phyloP scores from a whole-genome alignment of 1,140 invertebrate genomes.

The Drosophila pectinifera region DNA sequence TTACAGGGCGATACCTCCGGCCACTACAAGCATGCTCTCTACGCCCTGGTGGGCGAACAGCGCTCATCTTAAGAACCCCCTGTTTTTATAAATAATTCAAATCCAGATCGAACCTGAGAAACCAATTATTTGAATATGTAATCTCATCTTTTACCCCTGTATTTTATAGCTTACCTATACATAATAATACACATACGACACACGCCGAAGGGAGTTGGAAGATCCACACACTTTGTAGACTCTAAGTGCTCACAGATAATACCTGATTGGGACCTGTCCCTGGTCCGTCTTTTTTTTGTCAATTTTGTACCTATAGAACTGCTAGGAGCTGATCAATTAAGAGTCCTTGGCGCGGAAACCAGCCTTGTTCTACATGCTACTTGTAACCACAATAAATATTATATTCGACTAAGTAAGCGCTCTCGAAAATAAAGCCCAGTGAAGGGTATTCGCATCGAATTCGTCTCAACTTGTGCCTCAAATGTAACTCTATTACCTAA shows the following conservation, averaged over 20 bases:
- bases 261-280: slow-evolving; percentile 22
- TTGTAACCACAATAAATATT: background rate
- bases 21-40: slow-evolving; percentile 84
- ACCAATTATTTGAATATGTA: slow-evolving; percentile 40
- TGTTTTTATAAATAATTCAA: slow-evolving; percentile 5
- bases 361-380: too few relatives aligned
- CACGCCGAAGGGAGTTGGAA: slow-evolving; percentile 7
- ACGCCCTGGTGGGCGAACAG: slow-evolving; percentile 81
- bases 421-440: slow-evolving; percentile 1
- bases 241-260: slow-evolving; percentile 29
- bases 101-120: too few relatives aligned
- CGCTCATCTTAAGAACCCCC: slow-evolving; percentile 74
- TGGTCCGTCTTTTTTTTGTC: background rate
- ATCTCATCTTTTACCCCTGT: slow-evolving; percentile 24
- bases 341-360: too few relatives aligned
- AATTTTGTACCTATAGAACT: slow-evolving; percentile 7
- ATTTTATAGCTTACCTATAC: slow-evolving; percentile 26
- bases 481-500: slow-evolving; percentile 38
- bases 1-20: slow-evolving; percentile 82
- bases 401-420: background rate
- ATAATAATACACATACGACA: slow-evolving; percentile 18
- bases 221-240: slow-evolving; percentile 9
- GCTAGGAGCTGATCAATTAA: background rate
- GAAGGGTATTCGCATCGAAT: slow-evolving; percentile 1
- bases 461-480: slow-evolving; percentile 37